Percentiles rank a stretch among this genome's conserved stretches.
phyloP scores from a whole-genome alignment of 2,797 vertebrate genomes.

The Huso huso region DNA sequence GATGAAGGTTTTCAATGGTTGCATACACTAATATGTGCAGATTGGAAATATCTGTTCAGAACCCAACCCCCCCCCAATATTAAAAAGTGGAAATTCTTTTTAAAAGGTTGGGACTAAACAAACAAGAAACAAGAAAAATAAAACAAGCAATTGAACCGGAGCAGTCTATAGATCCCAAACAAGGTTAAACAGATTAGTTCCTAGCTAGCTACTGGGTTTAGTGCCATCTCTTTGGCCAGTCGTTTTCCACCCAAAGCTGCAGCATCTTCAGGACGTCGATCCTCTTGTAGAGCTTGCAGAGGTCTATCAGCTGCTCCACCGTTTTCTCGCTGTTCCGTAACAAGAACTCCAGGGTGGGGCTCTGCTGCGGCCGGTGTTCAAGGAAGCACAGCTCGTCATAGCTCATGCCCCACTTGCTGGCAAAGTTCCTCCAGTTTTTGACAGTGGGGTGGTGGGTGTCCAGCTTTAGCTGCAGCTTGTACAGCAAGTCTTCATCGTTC shows the following conservation, averaged over 20 bases:
- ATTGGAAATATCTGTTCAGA: neutral
- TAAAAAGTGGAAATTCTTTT: too few relatives aligned
- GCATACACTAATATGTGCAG: neutral
- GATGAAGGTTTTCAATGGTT: neutral
- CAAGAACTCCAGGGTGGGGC: slow-evolving; percentile 90
- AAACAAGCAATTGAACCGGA: neutral
- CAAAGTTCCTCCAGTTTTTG: slow-evolving; percentile 99
- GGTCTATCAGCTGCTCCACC: slow-evolving; percentile 83
- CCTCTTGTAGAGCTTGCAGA: slow-evolving; percentile 87
- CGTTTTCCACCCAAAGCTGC: slow-evolving; percentile 85
- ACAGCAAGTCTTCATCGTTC: slow-evolving; percentile 90
- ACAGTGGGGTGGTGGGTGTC: slow-evolving; percentile 92
- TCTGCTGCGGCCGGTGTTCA: slow-evolving; percentile 79
- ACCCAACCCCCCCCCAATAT: neutral
- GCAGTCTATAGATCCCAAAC: neutral
- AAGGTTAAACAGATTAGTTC: too few relatives aligned
- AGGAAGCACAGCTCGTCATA: slow-evolving; percentile 91
- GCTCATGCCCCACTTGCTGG: slow-evolving; percentile 96
- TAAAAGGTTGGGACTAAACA: neutral
- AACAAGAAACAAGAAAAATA: neutral
- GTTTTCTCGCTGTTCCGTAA: slow-evolving; percentile 86
- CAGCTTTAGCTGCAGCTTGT: slow-evolving; percentile 83
- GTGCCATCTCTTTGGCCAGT: slow-evolving; percentile 82
- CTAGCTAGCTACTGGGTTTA: slow-evolving; percentile 45
- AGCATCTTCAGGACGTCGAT: slow-evolving; percentile 85